Conservation (phyloP, 2,888 invertebrate genomes). For the Eilema depressum region DNA sequence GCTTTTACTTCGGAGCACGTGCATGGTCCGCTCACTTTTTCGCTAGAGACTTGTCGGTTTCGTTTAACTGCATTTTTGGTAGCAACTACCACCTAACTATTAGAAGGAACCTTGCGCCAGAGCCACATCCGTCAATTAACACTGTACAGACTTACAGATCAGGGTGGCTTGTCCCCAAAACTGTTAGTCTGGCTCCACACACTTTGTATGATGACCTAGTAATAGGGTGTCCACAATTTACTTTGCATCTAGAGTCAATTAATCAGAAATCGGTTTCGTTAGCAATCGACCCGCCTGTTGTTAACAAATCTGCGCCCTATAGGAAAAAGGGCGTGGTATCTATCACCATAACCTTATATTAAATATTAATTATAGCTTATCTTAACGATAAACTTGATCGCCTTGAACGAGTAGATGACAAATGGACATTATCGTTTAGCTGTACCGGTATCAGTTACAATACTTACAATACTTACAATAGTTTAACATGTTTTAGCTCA, state of each 20-base stretch:
- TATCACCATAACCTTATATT: neutral
- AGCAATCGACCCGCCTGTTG: neutral
- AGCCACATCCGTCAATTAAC: too few species aligned
- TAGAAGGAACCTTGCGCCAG: too few species aligned
- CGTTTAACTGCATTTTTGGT: too few species aligned
- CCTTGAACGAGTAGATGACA: conserved; percentile 18
- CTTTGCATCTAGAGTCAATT: neutral
- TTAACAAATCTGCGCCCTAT: neutral
- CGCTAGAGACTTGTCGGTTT: too few species aligned
- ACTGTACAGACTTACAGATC: too few species aligned
- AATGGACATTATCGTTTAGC: conserved; percentile 4
- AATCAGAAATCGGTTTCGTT: neutral
- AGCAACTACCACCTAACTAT: too few species aligned
- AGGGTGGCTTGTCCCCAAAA: too few species aligned
- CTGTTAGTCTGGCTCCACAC: too few species aligned
- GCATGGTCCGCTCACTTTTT: too few species aligned
- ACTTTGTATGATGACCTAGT: too few species aligned
- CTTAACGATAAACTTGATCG: conserved; percentile 2
- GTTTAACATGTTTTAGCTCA: conserved; percentile 19
- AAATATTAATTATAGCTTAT: conserved; percentile 5
- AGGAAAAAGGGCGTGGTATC: neutral
- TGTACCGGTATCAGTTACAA: conserved; percentile 11
- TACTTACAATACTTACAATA: conserved; percentile 10
- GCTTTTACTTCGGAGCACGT: too few species aligned
- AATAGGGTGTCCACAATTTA: neutral